Conservation (phyloP, 2,888 invertebrate genomes). For the Andrena dorsata region DNA sequence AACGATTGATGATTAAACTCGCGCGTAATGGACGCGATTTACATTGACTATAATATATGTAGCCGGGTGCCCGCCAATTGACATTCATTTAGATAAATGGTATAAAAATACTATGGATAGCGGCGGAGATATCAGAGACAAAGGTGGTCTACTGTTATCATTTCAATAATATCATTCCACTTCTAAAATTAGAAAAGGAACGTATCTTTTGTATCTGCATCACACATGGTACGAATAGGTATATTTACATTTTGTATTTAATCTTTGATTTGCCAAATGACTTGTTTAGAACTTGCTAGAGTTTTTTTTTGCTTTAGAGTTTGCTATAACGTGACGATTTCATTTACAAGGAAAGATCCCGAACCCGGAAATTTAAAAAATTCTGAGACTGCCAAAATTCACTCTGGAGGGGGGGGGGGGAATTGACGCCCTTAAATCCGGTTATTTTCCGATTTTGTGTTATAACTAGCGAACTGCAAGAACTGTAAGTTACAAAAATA, state of each 20-base stretch:
- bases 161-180: constrained; percentile 14
- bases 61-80: neutral
- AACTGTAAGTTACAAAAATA: no score
- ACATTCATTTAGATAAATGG: neutral
- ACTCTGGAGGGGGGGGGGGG: no score
- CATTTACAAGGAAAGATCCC: no score
- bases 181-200: constrained; percentile 8
- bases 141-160: neutral
- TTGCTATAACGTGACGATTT: neutral
- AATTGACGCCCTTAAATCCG: no score
- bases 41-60: neutral
- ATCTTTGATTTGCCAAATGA: neutral
- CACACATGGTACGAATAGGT: neutral
- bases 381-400: neutral
- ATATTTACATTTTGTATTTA: neutral
- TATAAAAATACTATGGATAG: constrained; percentile 26
- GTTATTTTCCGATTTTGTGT: no score
- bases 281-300: no score
- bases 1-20: constrained; percentile 5
- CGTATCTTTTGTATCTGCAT: neutral
- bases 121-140: neutral
- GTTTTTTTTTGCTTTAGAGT: no score
- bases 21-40: constrained; percentile 2
- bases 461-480: no score
- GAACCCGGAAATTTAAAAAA: no score